Evolutionary conservation across 2,797 vertebrate species (phyloP), one percentile per base, ranked within the genome.

Genomic region (Brachyrhaphis roseni): DNA sequence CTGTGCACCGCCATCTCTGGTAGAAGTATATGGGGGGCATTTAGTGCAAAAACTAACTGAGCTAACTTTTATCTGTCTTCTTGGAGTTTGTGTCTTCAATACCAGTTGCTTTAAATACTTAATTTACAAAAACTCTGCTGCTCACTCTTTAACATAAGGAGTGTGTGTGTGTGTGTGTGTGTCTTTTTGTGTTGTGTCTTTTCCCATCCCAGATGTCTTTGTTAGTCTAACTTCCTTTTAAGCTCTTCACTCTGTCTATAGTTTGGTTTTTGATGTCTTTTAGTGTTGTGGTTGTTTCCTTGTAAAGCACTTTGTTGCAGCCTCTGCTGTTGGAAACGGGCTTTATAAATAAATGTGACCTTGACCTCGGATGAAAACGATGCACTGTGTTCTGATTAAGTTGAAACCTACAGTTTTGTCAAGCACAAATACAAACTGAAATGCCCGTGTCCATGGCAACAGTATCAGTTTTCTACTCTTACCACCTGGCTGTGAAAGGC

Each of bases 371-470:
- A 55, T 55, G 51, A 55, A 16, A 62, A 16, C 6, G 13, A 62
- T 62, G 34, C 57, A 34, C 53, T 57, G 72, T 13, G 34, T 11
- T 84, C 64, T 15, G 23, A 34, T 85, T 64, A 72, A 71, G 76
- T 84, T 36, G 55, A 72, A 86, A 79, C 49, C 49, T 75, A 12
- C 57, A 49, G 70, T 77, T 64, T 68, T 59, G 8, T 1, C 53
- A 36, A 66, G 28, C 26, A n/a, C 57, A 72, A 71, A 31, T 26
- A 26, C 57, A 70, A 78, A 46, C 75, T 45, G 46, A 80, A 72
- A 71, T 78, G 72, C 41, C 45, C 4, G 78, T 86, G 86, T 86
- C 88, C 85, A 86, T 74, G 86, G 85, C 76, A 62, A 88, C 87
- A 0, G 71, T 43, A 59, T 83, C 75, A 23, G 28, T 8, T 2